These are phyloP conservation scores for Spea multiplicata DNA, from an alignment of 2,113 vertebrate species.

Conservation along the genomic window DNA sequence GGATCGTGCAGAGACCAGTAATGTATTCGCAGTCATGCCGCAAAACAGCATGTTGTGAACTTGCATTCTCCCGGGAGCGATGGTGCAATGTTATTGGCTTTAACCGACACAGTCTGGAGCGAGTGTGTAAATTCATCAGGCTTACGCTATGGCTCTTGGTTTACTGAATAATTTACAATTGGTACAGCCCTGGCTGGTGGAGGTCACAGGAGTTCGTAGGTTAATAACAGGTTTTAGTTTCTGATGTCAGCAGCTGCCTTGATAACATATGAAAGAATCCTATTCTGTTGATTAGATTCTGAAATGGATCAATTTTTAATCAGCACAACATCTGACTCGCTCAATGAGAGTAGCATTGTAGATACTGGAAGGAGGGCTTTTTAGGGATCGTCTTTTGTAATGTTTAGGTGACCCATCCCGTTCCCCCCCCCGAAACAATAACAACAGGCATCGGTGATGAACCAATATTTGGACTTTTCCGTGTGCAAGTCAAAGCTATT, in stretches of 20 bases:
- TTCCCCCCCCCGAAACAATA: not conserved
- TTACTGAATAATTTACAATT: constrained; percentile 94
- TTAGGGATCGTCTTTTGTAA: constrained; percentile 87
- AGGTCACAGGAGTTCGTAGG: constrained; percentile 83
- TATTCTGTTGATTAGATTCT: constrained; percentile 99
- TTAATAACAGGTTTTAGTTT: constrained; percentile 96
- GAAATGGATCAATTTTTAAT: constrained; percentile 99
- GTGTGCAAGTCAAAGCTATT: not conserved
- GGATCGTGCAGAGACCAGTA: constrained; percentile 54
- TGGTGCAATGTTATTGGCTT: constrained; percentile 71
- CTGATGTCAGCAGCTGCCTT: constrained; percentile 89
- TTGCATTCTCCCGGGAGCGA: constrained; percentile 55
- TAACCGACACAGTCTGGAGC: constrained; percentile 68
- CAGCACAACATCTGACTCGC: constrained; percentile 98
- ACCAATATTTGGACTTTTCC: not conserved
- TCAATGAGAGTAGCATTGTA: constrained; percentile 84
- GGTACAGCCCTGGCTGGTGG: constrained; percentile 69
- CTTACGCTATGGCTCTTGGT: constrained; percentile 71
- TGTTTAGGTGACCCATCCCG: constrained; percentile 69
- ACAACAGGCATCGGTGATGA: not conserved
- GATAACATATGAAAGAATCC: constrained; percentile 95
- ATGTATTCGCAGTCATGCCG: constrained; percentile 84
- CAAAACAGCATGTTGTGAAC: constrained; percentile 64
- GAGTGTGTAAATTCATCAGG: constrained; percentile 79
- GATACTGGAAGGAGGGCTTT: constrained; percentile 86